A percentile compares a stretch with the other conserved stretches of the same genome.
phyloP scores from a whole-genome alignment of 2,888 invertebrate species.

The Agrotis clavis region DNA sequence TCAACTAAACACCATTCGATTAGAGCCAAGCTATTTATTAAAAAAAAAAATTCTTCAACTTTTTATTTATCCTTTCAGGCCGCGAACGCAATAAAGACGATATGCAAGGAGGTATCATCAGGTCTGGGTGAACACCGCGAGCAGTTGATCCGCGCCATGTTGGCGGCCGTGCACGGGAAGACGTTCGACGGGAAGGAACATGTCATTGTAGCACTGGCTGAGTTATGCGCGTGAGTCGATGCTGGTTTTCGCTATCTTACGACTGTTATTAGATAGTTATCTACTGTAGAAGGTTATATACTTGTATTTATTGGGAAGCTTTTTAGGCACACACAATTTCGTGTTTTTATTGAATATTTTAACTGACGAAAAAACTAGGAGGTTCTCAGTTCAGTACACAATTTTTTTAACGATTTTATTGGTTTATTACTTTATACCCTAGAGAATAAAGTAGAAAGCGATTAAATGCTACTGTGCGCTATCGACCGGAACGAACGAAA shows the following conservation, averaged over 20 bases:
- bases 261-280: no score
- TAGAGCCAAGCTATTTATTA: not conserved
- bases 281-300: not conserved
- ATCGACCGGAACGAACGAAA: no score
- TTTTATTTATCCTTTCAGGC: conserved; percentile 86
- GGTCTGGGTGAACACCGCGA: conserved; percentile 93
- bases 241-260: not conserved
- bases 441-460: no score
- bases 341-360: not conserved
- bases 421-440: no score
- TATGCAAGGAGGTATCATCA: conserved; percentile 92
- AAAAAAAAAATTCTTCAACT: not conserved
- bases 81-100: conserved; percentile 95
- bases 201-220: conserved; percentile 94
- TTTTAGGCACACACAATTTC: not conserved
- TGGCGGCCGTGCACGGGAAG: conserved; percentile 94
- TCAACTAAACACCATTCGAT: not conserved
- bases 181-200: conserved; percentile 98
- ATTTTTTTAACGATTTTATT: no score
- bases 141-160: conserved; percentile 92
- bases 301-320: not conserved
- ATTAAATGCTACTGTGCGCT: no score
- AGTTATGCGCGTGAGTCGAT: conserved; percentile 93
- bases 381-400: no score
- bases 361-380: no score